Evolutionary conservation across 2,113 vertebrate species (phyloP).

Genomic region (Silurus meridionalis): DNA sequence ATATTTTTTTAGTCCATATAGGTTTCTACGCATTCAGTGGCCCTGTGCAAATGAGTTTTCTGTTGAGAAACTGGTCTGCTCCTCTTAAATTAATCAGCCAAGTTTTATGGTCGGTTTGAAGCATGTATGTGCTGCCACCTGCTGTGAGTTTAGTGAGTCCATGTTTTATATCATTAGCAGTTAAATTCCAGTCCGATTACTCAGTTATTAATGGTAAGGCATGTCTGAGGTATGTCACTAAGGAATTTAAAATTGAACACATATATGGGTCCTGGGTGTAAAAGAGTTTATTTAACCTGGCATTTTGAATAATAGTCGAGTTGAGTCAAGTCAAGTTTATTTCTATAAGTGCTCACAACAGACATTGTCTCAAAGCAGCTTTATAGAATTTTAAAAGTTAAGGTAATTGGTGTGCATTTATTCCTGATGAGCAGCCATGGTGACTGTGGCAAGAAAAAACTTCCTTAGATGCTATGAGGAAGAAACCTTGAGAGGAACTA

Average conservation of each 20-base stretch:
- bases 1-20: neutral
- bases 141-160: conserved; percentile 49
- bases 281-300: neutral
- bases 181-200: neutral
- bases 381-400: no score
- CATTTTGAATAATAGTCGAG: neutral
- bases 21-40: neutral
- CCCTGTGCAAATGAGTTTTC: neutral
- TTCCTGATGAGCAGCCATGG: no score
- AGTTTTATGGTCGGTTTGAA: conserved; percentile 10
- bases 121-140: conserved; percentile 73
- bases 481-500: no score
- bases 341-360: no score
- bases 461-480: no score
- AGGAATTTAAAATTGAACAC: neutral
- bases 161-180: no score
- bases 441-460: no score
- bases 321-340: no score
- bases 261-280: neutral
- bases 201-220: neutral
- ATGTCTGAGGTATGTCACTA: neutral
- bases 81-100: neutral
- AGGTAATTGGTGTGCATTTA: no score
- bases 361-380: no score
- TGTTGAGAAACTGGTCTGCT: conserved; percentile 1